Conservation (phyloP, 2,888 invertebrate species). For the Pheosia tremula region DNA sequence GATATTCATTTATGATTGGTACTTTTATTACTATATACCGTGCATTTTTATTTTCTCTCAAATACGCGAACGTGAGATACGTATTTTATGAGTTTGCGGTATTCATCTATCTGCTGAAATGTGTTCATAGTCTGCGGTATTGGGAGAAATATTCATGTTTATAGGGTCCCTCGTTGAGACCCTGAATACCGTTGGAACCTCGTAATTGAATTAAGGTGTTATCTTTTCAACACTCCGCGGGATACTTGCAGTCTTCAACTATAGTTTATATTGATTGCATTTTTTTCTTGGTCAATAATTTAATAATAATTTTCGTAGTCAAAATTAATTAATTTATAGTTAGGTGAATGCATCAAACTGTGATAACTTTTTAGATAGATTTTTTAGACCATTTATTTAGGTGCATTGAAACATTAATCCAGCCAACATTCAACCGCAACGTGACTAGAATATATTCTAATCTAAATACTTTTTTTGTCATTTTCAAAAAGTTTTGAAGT, state of each 20-base stretch:
- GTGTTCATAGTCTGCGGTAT: slow-evolving; percentile 45
- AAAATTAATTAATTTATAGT: no score
- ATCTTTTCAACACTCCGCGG: slow-evolving; percentile 59
- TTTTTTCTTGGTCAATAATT: no score
- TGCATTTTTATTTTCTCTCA: slow-evolving; percentile 27
- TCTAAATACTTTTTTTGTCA: background rate
- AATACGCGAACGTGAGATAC: slow-evolving; percentile 24
- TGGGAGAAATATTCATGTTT: slow-evolving; percentile 44
- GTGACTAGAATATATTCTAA: background rate
- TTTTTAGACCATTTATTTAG: no score
- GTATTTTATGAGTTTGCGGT: slow-evolving; percentile 42
- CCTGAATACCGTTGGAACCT: slow-evolving; percentile 30
- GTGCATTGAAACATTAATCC: no score
- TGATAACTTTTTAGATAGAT: no score
- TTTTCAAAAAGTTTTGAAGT: background rate
- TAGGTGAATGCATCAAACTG: no score
- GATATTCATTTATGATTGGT: slow-evolving; percentile 15
- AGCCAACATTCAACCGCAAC: background rate
- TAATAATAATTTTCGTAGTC: no score
- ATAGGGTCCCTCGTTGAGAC: slow-evolving; percentile 21
- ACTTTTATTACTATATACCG: slow-evolving; percentile 20
- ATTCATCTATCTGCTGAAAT: slow-evolving; percentile 42
- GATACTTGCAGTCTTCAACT: no score
- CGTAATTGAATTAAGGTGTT: slow-evolving; percentile 64
- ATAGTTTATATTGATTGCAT: no score